Evolutionary conservation across 2,797 vertebrate species (phyloP).

Genomic region (Neoniphon sammara): DNA sequence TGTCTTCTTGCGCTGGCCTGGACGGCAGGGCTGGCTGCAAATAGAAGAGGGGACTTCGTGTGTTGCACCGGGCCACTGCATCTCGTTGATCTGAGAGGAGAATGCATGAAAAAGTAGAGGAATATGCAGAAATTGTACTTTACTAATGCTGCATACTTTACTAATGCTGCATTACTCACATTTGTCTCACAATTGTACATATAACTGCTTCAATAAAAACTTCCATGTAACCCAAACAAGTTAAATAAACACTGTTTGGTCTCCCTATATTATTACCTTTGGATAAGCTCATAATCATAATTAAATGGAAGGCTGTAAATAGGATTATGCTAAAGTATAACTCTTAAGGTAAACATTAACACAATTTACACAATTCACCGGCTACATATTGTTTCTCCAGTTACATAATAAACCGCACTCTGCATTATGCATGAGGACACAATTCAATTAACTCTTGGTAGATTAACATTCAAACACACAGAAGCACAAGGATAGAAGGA

Average conservation of each 20-base stretch:
- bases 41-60: constrained; percentile 89
- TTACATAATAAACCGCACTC: constrained; percentile 17
- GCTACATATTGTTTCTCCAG: constrained; percentile 30
- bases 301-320: constrained; percentile 3
- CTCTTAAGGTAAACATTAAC: constrained; percentile 8
- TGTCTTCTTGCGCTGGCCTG: constrained; percentile 92
- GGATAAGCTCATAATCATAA: neutral
- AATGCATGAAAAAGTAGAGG: neutral
- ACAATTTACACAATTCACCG: constrained; percentile 10
- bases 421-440: constrained; percentile 52
- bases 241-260: neutral
- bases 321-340: constrained; percentile 2
- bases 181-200: too few species aligned
- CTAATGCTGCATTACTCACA: neutral
- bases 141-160: neutral
- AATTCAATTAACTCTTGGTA: constrained; percentile 58
- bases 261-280: neutral
- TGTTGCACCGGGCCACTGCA: constrained; percentile 90
- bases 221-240: neutral
- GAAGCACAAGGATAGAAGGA: constrained; percentile 11
- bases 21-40: constrained; percentile 93
- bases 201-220: neutral
- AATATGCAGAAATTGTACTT: neutral
- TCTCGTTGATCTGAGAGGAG: constrained; percentile 83
- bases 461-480: constrained; percentile 48